phyloP scores from a whole-genome alignment of 2,797 vertebrate species.

The Catharus ustulatus region DNA sequence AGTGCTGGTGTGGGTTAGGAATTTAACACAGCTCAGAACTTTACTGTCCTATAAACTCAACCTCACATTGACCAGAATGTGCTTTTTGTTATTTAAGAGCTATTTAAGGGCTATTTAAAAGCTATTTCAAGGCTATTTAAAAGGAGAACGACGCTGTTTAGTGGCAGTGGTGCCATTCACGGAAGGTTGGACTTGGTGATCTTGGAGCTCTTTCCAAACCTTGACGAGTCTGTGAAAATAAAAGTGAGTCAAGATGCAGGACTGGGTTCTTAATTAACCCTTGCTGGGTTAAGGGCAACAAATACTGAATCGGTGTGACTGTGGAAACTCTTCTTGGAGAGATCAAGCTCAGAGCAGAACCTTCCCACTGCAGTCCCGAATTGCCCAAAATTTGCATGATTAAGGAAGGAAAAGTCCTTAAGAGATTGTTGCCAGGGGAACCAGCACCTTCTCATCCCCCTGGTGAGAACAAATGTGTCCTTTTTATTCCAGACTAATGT shows the following conservation, averaged over 20 bases:
- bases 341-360: neutral
- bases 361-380: neutral
- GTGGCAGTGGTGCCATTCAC: neutral
- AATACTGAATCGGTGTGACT: neutral
- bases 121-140: neutral
- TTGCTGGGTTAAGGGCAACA: neutral
- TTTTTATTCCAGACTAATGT: neutral
- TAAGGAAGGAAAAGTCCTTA: neutral
- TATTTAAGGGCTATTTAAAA: neutral
- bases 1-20: neutral
- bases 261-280: neutral
- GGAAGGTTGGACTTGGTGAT: neutral
- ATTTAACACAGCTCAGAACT: neutral
- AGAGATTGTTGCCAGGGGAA: slow-evolving; percentile 30
- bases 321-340: neutral
- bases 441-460: neutral
- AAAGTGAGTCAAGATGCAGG: neutral
- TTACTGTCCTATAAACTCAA: neutral
- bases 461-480: neutral
- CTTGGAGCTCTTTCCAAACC: neutral
- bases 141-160: neutral
- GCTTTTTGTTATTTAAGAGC: neutral
- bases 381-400: neutral
- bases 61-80: neutral
- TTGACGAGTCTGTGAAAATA: neutral